A percentile compares a stretch with the other conserved stretches of the same genome.
phyloP scores from a whole-genome alignment of 2,113 vertebrate species.

The Mystacornis crossleyi region DNA sequence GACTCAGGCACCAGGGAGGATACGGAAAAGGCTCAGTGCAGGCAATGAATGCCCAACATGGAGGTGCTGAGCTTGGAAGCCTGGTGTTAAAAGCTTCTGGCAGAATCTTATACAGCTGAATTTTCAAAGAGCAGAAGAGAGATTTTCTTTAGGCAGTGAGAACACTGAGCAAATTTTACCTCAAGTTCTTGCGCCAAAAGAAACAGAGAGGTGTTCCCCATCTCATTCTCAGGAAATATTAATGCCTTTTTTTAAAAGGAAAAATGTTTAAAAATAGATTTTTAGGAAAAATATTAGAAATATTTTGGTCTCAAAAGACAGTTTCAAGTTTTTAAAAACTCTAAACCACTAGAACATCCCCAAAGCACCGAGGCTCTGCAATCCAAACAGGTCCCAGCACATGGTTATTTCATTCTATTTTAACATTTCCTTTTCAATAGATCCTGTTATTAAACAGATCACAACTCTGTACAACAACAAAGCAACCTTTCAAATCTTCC shows the following conservation, averaged over 20 bases:
- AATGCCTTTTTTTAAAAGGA: neutral
- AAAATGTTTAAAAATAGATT: neutral
- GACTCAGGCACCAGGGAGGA: neutral
- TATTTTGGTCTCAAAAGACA: neutral
- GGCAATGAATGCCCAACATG: accelerated
- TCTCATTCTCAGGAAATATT: neutral
- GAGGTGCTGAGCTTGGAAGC: neutral
- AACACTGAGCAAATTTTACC: neutral
- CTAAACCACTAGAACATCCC: neutral
- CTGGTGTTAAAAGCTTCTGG: neutral
- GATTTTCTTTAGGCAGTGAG: neutral
- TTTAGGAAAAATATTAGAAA: neutral
- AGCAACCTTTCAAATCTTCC: neutral
- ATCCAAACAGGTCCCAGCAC: neutral
- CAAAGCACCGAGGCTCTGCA: neutral
- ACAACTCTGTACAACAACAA: neutral
- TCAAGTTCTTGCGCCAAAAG: neutral
- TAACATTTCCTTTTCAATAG: neutral
- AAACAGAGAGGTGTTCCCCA: neutral
- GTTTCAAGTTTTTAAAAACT: neutral
- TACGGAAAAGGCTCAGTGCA: neutral
- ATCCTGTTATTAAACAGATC: neutral
- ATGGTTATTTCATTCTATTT: neutral
- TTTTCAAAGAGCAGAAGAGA: neutral
- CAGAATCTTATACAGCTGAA: neutral